These are phyloP conservation scores for Eumacrocentrus americanus DNA, from an alignment of 2,888 invertebrate species.

Conservation along the genomic window DNA sequence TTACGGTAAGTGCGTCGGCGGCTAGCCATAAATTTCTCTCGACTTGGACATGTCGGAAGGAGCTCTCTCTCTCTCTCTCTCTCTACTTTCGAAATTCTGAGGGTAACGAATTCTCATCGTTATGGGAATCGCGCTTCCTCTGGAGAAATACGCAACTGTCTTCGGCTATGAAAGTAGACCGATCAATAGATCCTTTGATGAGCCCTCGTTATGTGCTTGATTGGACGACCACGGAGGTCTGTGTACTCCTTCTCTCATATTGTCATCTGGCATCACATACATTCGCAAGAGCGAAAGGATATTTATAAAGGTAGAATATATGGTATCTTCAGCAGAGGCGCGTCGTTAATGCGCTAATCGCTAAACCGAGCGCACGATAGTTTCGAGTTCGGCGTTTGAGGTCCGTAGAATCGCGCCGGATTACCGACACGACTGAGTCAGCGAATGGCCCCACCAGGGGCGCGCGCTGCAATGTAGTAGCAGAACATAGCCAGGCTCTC, in stretches of 20 bases:
- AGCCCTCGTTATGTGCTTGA: slow-evolving; percentile 12
- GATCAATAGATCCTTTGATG: slow-evolving; percentile 6
- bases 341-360: slow-evolving; percentile 41
- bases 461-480: background rate
- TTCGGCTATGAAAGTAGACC: slow-evolving; percentile 13
- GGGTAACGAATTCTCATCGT: slow-evolving; percentile 17
- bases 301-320: slow-evolving; percentile 1
- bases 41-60: slow-evolving; percentile 9
- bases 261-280: background rate
- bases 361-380: slow-evolving; percentile 39
- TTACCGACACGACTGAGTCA: slow-evolving; percentile 50
- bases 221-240: background rate
- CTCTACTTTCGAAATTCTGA: background rate
- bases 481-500: slow-evolving; percentile 38
- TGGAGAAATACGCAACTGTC: background rate
- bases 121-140: slow-evolving; percentile 13
- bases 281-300: background rate
- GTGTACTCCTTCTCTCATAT: background rate
- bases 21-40: slow-evolving; percentile 24
- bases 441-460: slow-evolving; percentile 29
- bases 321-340: slow-evolving; percentile 1
- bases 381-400: slow-evolving; percentile 35
- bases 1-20: slow-evolving; percentile 39
- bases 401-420: slow-evolving; percentile 31
- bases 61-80: slow-evolving; percentile 1